Base-by-base conservation (phyloP, 2,888 invertebrate genomes). In the Dinocampus coccinellae region DNA sequence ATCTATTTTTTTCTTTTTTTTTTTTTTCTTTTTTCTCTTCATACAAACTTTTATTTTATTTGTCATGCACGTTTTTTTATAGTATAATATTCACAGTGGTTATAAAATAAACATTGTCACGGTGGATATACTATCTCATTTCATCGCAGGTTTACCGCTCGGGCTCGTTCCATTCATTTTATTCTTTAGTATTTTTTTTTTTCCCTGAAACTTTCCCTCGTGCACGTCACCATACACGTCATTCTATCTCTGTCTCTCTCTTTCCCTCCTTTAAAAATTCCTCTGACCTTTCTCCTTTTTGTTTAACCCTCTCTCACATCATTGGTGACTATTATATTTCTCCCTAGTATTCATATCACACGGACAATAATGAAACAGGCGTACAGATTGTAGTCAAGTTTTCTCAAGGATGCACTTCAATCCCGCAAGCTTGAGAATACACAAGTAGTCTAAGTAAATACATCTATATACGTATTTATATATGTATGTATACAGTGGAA, bases 401-500 rank as follows among this genome's bases (percentile, higher is more conserved):
- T 42, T 63, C 42, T 16, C 47, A 42, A 34, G 70, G 29, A 47
- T 63, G 20, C 29, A 47, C 58, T 52, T 58, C 64, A 34, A 65
- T 65, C 26, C 60, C 24, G 65, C 34, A 36, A 64, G 57, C 55
- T 57, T 33, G 22, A 69, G 58, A 74, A 76, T 74, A 73, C 74
- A 69, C 74, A 76, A 73, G 71, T 64, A 64, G 60, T 29, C 26
- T 36, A n/a, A 26, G 29, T 7, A 3, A 29, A 29, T 29, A 70
- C 70, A 73, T 52, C 58, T 47, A 58, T 16, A 33, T 33, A 64
- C 53, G 52, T 47, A 42, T 36, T 42, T 58, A 42, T 16, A 62
- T 39, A 61, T 11, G 52, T 33, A 36, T 7, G 47, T 24, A 16
- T 13, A 63, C 11, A 55, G 52, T 34, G 26, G 60, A 26, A 60